Evolutionary conservation across 2,113 vertebrate genomes (phyloP).

Genomic region (Chascanopsetta lugubris): DNA sequence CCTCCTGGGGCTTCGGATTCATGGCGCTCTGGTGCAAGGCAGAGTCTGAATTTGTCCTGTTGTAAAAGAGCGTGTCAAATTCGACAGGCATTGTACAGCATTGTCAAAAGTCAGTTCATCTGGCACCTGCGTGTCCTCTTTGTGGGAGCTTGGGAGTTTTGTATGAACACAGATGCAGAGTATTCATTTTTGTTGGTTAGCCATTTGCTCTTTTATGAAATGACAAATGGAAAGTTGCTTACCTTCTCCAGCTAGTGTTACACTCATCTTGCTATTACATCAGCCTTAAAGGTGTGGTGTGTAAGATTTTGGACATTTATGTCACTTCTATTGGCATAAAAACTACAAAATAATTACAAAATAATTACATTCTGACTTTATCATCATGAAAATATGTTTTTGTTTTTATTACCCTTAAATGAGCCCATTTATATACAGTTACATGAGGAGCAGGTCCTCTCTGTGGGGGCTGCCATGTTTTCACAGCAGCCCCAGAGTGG

Average conservation of each 20-base stretch:
- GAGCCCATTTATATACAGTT: no score
- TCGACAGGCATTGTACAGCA: not conserved
- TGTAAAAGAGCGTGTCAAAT: slow-evolving; percentile 53
- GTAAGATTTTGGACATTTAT: no score
- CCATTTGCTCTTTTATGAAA: not conserved
- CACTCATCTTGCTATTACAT: no score
- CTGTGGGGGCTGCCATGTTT: no score
- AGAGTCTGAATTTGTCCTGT: slow-evolving; percentile 97
- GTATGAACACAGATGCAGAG: not conserved
- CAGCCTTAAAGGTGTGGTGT: no score
- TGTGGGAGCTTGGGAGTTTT: slow-evolving; percentile 2
- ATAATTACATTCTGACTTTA: no score
- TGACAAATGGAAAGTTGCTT: slow-evolving; percentile 55
- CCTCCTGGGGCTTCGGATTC: slow-evolving; percentile 88
- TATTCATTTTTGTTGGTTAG: not conserved
- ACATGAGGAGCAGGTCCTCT: no score
- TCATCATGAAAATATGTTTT: no score
- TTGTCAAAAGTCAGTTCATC: not conserved
- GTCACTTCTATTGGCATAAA: no score
- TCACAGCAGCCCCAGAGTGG: no score
- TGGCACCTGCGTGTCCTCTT: not conserved
- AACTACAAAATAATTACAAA: no score
- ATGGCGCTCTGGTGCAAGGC: slow-evolving; percentile 97
- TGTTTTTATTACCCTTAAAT: no score
- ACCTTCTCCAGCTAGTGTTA: slow-evolving; percentile 99